Evolutionary conservation across 2,888 invertebrate species (phyloP).

Genomic region (Tenthredo scrophulariae): DNA sequence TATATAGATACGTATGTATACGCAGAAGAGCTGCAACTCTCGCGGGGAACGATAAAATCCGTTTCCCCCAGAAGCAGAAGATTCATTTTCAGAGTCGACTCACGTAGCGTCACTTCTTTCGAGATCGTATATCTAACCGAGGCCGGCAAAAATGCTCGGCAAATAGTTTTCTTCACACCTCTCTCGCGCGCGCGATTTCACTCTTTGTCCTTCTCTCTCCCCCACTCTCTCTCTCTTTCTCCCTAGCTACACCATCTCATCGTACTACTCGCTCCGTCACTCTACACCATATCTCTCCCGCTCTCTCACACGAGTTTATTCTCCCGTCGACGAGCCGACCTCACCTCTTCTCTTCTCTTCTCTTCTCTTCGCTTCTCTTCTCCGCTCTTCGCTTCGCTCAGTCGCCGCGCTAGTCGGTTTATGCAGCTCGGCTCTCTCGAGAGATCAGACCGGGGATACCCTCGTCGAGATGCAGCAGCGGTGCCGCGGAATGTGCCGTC

Average conservation of each 20-base stretch:
- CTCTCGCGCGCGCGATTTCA: conserved; percentile 45
- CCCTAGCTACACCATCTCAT: neutral
- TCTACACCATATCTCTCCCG: neutral
- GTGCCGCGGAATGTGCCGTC: conserved; percentile 63
- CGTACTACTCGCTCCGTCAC: neutral
- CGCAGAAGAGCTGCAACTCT: neutral
- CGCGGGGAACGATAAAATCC: conserved; percentile 69
- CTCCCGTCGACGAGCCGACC: neutral
- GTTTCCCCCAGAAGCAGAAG: conserved; percentile 57
- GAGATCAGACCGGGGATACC: conserved; percentile 62
- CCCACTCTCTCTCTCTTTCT: neutral
- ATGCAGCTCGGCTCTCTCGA: conserved; percentile 52
- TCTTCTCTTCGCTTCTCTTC: conserved; percentile 4
- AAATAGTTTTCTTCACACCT: conserved; percentile 74
- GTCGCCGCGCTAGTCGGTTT: conserved; percentile 9
- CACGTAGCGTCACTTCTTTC: conserved; percentile 72
- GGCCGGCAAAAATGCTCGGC: conserved; percentile 67
- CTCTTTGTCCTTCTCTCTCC: neutral
- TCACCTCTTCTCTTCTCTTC: neutral
- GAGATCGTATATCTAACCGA: conserved; percentile 70
- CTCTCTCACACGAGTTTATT: neutral
- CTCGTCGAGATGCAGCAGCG: conserved; percentile 14
- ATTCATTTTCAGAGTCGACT: conserved; percentile 67
- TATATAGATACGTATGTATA: neutral
- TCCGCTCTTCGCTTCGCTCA: conserved; percentile 19